Percentiles rank a stretch among this genome's conserved stretches.
These are phyloP conservation scores for Nixonia krombeini DNA, from an alignment of 1,140 invertebrate genomes.

Conservation along the genomic window DNA sequence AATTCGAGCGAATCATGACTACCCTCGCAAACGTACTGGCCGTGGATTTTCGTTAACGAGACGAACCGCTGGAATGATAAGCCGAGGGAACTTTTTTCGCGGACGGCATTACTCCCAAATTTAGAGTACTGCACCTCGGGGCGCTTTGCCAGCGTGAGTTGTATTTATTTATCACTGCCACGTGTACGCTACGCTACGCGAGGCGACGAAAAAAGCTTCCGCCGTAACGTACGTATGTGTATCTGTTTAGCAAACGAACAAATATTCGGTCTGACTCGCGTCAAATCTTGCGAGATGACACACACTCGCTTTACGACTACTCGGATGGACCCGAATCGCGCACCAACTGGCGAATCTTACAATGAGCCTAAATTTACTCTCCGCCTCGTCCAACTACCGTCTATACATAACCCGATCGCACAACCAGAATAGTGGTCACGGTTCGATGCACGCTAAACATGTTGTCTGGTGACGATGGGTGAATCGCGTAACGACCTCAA, in stretches of 20 bases:
- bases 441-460: conserved; percentile 23
- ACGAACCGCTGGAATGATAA: too few species aligned
- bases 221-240: background rate
- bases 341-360: conserved; percentile 43
- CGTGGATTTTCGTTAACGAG: background rate
- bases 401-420: too few species aligned
- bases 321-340: conserved; percentile 12
- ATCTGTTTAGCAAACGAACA: too few species aligned
- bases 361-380: conserved; percentile 35
- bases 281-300: background rate
- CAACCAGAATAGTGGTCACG: background rate
- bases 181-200: conserved; percentile 35
- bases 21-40: too few species aligned
- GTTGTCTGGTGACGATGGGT: too few species aligned
- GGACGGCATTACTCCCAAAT: conserved; percentile 47
- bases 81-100: too few species aligned
- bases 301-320: background rate
- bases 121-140: conserved; percentile 44
- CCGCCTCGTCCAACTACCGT: conserved; percentile 11
- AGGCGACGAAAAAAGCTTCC: conserved; percentile 8
- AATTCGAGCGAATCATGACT: too few species aligned
- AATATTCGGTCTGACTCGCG: too few species aligned
- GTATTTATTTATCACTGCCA: conserved; percentile 57
- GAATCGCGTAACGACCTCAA: too few species aligned
- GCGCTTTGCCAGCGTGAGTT: conserved; percentile 38